Evolutionary conservation across 2,797 vertebrate genomes (phyloP).

Genomic region (Heliangelus exortis): DNA sequence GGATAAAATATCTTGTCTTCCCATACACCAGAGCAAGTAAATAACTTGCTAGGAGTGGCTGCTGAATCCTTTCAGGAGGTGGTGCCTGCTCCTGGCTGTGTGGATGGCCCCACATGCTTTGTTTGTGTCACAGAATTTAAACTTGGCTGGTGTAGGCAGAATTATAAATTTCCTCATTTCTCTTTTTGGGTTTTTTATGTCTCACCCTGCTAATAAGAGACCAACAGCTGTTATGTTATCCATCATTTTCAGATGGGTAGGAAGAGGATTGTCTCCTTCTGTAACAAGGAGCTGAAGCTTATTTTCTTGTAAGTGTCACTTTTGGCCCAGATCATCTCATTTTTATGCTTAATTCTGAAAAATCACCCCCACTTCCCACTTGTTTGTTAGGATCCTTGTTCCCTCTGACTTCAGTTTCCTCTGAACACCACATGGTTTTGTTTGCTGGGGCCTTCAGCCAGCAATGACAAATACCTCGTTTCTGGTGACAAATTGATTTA

Average conservation of each 20-base stretch:
- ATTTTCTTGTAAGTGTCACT: background rate
- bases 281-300: background rate
- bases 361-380: background rate
- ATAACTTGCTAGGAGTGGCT: background rate
- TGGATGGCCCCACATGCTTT: background rate
- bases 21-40: background rate
- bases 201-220: background rate
- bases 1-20: accelerated
- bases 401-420: accelerated
- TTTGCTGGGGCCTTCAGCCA: background rate
- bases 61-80: background rate
- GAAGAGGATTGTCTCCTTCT: background rate
- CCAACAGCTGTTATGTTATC: accelerated
- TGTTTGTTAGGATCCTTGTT: background rate
- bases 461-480: accelerated
- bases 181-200: background rate
- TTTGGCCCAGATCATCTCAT: background rate
- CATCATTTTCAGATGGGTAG: accelerated
- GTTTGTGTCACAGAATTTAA: background rate
- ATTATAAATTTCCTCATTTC: background rate
- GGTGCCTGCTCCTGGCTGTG: background rate
- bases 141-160: background rate
- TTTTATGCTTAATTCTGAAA: background rate
- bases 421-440: accelerated
- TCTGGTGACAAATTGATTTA: background rate